Conservation (phyloP, 2,888 invertebrate species). For the Hirtodrosophila confusa region DNA sequence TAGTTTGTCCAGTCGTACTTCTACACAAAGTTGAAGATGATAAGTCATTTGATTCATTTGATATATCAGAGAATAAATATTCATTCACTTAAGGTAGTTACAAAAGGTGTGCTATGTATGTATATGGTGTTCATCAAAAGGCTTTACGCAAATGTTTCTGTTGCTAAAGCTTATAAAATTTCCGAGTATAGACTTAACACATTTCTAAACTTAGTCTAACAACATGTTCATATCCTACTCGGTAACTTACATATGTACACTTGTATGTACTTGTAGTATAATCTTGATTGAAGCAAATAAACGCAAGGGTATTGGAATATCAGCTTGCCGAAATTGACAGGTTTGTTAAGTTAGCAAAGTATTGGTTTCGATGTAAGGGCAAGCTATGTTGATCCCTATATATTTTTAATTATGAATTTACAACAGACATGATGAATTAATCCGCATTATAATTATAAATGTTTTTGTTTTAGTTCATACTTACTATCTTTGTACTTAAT, state of each 20-base stretch:
- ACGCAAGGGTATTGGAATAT: conserved; percentile 22
- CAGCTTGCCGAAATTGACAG: conserved; percentile 6
- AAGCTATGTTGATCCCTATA: background rate
- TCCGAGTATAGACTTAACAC: background rate
- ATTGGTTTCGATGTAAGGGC: conserved; percentile 19
- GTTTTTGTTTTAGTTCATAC: background rate
- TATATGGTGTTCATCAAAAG: too few species aligned
- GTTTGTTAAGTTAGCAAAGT: conserved; percentile 16
- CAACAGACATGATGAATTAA: background rate
- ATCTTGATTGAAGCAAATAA: conserved; percentile 2
- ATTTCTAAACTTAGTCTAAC: background rate
- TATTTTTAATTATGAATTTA: conserved; percentile 1
- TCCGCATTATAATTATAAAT: background rate
- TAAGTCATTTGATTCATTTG: too few species aligned
- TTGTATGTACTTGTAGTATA: background rate
- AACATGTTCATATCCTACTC: background rate
- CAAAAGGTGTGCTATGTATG: too few species aligned
- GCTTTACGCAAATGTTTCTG: too few species aligned
- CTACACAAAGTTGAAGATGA: too few species aligned
- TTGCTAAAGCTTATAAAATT: background rate
- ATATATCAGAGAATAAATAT: too few species aligned
- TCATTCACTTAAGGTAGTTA: too few species aligned
- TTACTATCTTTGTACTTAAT: background rate
- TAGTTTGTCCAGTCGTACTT: background rate
- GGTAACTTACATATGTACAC: too few species aligned